Conservation (phyloP, 2,888 invertebrate genomes). For the Apomyelois bistriatella region DNA sequence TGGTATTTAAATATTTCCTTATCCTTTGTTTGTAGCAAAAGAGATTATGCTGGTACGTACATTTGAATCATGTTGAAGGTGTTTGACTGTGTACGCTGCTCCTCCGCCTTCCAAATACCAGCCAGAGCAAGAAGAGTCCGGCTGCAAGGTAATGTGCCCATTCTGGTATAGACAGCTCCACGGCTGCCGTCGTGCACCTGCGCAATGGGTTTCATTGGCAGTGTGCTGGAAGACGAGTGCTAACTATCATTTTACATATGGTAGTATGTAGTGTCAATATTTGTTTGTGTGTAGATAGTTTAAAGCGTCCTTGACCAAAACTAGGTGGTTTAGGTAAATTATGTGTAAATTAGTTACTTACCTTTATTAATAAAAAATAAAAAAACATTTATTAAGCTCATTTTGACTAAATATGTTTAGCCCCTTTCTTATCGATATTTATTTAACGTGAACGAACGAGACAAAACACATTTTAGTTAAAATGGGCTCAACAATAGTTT, state of each 20-base stretch:
- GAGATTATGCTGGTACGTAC: conserved; percentile 37
- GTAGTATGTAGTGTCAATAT: conserved; percentile 29
- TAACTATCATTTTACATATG: conserved; percentile 44
- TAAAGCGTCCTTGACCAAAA: no score
- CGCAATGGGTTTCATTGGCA: conserved; percentile 35
- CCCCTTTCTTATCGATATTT: no score
- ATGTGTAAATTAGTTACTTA: no score
- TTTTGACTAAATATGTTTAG: no score
- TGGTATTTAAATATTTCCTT: no score
- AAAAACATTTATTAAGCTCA: no score
- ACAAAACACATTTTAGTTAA: no score
- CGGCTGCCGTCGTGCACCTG: conserved; percentile 73
- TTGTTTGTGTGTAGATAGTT: neutral
- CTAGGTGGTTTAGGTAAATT: no score
- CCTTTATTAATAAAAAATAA: no score
- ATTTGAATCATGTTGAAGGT: conserved; percentile 47
- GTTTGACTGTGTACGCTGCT: conserved; percentile 43
- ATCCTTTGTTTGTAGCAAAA: no score
- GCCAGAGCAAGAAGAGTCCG: conserved; percentile 63
- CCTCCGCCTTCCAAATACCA: conserved; percentile 57
- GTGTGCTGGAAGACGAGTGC: conserved; percentile 20
- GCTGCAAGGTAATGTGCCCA: conserved; percentile 72
- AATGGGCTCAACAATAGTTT: no score
- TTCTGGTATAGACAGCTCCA: conserved; percentile 68
- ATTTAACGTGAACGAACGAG: no score